phyloP scores from a whole-genome alignment of 2,888 invertebrate species.

The Polietes domitor region DNA sequence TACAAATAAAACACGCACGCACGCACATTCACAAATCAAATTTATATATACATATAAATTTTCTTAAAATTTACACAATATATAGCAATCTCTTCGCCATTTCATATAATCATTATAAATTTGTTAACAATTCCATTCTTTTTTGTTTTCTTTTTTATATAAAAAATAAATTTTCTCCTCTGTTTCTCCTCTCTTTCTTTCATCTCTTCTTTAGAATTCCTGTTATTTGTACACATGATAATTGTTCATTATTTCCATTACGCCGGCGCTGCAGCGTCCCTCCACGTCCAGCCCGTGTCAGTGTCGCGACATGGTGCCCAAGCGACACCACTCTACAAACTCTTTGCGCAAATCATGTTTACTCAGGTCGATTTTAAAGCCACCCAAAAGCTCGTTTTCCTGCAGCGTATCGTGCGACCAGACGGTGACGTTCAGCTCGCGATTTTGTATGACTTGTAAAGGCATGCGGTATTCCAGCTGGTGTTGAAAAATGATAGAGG shows the following conservation, averaged over 20 bases:
- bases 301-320: conserved; percentile 81
- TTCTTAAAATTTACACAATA: conserved; percentile 37
- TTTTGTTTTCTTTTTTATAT: not conserved
- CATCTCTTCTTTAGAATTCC: conserved; percentile 39
- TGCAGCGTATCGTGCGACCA: conserved; percentile 97
- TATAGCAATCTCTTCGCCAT: conserved; percentile 24
- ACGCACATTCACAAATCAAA: not conserved
- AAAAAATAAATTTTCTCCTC: conserved; percentile 15
- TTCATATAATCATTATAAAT: conserved; percentile 43
- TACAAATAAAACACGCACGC: conserved; percentile 7
- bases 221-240: conserved; percentile 37
- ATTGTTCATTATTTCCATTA: conserved; percentile 9
- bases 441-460: conserved; percentile 87
- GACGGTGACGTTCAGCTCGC: conserved; percentile 94
- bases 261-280: not conserved
- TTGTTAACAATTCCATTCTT: conserved; percentile 56
- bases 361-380: conserved; percentile 90
- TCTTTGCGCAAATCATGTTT: conserved; percentile 89
- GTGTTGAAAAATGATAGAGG: conserved; percentile 38
- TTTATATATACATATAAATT: conserved; percentile 37
- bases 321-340: conserved; percentile 92
- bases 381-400: conserved; percentile 97
- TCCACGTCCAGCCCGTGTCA: conserved; percentile 34
- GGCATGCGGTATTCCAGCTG: conserved; percentile 94
- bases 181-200: conserved; percentile 20